A percentile compares a stretch with the other conserved stretches of the same genome.
phyloP scores from a whole-genome alignment of 1,140 invertebrate species.

The Berghia stephanieae region DNA sequence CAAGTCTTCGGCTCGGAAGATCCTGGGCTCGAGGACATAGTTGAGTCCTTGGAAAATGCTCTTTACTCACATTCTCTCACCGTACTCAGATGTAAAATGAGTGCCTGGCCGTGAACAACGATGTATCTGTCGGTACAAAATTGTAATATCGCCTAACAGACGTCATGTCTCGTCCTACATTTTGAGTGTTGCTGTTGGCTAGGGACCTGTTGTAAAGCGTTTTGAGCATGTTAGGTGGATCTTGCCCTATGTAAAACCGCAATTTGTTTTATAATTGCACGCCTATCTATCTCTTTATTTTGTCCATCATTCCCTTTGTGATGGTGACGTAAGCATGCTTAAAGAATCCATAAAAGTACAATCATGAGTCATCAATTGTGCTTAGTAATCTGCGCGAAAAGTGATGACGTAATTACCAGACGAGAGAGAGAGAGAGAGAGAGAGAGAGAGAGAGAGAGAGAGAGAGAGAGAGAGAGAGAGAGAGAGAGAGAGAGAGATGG shows the following conservation, averaged over 20 bases:
- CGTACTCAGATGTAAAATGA: too few relatives aligned
- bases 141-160: background rate
- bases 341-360: background rate
- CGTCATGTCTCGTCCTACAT: background rate
- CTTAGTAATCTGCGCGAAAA: too few relatives aligned
- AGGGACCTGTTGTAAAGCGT: too few relatives aligned
- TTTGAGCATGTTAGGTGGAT: background rate
- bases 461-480: background rate
- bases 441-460: conserved; percentile 10
- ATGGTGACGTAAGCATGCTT: background rate
- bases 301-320: background rate
- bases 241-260: background rate
- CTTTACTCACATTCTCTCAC: too few relatives aligned
- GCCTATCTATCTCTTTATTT: background rate
- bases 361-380: too few relatives aligned
- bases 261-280: background rate
- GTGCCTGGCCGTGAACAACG: too few relatives aligned
- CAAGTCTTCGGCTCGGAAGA: too few relatives aligned
- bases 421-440: background rate
- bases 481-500: too few relatives aligned
- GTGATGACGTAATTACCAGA: background rate
- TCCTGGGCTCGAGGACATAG: too few relatives aligned
- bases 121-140: too few relatives aligned
- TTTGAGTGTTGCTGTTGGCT: too few relatives aligned
- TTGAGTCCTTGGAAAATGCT: too few relatives aligned